Conservation (phyloP, 2,797 vertebrate genomes). For the Phoxinus dragarum region DNA sequence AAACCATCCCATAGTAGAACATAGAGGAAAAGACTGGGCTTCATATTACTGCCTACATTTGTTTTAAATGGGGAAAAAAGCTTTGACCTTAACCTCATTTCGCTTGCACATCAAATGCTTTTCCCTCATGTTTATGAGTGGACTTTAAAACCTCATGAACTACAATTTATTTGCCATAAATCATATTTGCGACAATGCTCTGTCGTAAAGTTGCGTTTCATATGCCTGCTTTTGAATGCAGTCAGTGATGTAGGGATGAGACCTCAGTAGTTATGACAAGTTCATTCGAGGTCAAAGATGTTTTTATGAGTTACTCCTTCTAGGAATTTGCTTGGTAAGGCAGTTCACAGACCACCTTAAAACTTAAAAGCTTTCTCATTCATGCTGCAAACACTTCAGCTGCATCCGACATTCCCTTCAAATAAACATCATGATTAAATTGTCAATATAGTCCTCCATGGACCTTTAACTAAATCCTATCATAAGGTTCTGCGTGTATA, state of each 20-base stretch:
- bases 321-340: conserved; percentile 12
- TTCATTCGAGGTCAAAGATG: conserved; percentile 27
- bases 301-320: conserved; percentile 26
- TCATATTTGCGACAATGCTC: not conserved
- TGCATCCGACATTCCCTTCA: not conserved
- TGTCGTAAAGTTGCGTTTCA: not conserved
- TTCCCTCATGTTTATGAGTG: conserved; percentile 25
- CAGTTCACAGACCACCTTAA: conserved; percentile 33
- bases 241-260: conserved; percentile 3
- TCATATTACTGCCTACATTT: not conserved
- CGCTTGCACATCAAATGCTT: not conserved
- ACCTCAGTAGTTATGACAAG: conserved; percentile 17
- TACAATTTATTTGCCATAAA: not conserved
- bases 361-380: conserved; percentile 23
- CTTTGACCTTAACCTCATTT: conserved; percentile 21
- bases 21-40: conserved; percentile 1
- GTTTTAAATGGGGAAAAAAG: conserved; percentile 6
- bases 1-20: conserved; percentile 40
- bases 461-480: conserved; percentile 29
- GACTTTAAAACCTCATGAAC: conserved; percentile 42
- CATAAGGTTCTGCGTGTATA: not conserved
- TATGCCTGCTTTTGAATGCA: not conserved
- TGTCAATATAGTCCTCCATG: conserved; percentile 12
- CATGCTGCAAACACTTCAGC: not conserved
- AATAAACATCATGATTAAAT: conserved; percentile 39